These are phyloP conservation scores for Lophotis ruficrista DNA, from an alignment of 2,113 vertebrate species.

Conservation along the genomic window DNA sequence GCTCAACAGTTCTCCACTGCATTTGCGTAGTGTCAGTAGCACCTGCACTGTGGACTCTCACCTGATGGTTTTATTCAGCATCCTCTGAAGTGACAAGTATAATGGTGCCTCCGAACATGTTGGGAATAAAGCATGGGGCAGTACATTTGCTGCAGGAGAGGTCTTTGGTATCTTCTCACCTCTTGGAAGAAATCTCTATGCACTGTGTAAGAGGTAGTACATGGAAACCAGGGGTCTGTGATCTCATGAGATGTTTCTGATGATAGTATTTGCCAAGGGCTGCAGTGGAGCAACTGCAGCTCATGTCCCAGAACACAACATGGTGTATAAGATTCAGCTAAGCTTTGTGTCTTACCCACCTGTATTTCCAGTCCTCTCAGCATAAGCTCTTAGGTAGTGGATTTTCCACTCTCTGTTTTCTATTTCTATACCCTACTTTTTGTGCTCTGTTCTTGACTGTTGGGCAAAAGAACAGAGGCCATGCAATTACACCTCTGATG, in stretches of 20 bases:
- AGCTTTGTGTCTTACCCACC: background rate
- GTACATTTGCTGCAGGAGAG: background rate
- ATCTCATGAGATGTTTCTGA: background rate
- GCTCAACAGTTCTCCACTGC: background rate
- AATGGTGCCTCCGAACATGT: background rate
- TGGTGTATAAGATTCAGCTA: background rate
- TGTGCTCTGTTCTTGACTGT: background rate
- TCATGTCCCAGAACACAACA: background rate
- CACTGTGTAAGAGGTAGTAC: background rate
- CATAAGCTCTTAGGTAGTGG: background rate
- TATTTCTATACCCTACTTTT: background rate
- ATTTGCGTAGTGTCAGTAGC: background rate
- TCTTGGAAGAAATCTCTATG: background rate
- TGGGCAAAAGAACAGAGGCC: background rate
- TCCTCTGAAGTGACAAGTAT: background rate
- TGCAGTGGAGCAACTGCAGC: background rate
- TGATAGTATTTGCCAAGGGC: rapidly evolving
- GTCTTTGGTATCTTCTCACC: background rate
- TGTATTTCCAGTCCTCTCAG: background rate
- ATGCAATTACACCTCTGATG: background rate
- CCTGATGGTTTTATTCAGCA: background rate
- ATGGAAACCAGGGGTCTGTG: background rate
- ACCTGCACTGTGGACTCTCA: background rate
- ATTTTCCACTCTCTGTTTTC: background rate
- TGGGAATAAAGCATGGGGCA: background rate